Base-by-base conservation (phyloP, 2,113 vertebrate species). In the Quiscalus mexicanus region DNA sequence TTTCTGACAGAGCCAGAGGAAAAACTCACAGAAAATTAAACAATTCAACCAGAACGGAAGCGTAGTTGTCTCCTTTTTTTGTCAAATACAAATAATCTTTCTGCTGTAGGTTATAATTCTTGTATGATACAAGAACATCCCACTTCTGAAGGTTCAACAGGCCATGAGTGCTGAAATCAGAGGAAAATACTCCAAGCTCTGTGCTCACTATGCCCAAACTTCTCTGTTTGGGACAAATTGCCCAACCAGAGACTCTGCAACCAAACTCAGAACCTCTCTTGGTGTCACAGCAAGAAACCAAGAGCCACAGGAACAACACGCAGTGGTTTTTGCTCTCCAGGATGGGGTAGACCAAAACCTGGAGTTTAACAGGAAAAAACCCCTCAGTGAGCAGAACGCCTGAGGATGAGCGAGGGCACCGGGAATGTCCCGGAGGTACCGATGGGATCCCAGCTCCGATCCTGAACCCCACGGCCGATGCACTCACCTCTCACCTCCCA, bases 11-110 rank as follows among this genome's bases (percentile, higher is more conserved):
- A 44, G 45, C 37, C 55, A 25, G 15, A 37, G 60, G n/a, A 70
- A 37, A 81, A 89, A 62, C 18, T 28, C n/a, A 49, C 27, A 14
- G 35, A 69, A 58, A 70, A 75, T 49, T 12, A 63, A 93, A 55
- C 19, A 63, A 49, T 12, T 37, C 31, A 74, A 17, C 11, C 30
- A 47, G 35, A 50, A 39, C 2, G 2, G 24, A 14, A 35, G 9
- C 0, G 0, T 4, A 12, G 23, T 45, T 3, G 0, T 19, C 25
- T 58, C 8, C 17, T 27, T 27, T 60, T 60, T 84, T 11, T n/a
- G n/a, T 64, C 47, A 50, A 62, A 63, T 30, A 79, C 5, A 15
- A 42, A 21, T 35, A 17, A 42, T 25, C 2, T 45, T 14, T 77
- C 37, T 22, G 17, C 25, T 37, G 5, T 11, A 42, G 23, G n/a